A percentile compares a stretch with the other conserved stretches of the same genome.
These are phyloP conservation scores for Phymatocera aterrima DNA, from an alignment of 2,888 invertebrate species.

Conservation along the genomic window DNA sequence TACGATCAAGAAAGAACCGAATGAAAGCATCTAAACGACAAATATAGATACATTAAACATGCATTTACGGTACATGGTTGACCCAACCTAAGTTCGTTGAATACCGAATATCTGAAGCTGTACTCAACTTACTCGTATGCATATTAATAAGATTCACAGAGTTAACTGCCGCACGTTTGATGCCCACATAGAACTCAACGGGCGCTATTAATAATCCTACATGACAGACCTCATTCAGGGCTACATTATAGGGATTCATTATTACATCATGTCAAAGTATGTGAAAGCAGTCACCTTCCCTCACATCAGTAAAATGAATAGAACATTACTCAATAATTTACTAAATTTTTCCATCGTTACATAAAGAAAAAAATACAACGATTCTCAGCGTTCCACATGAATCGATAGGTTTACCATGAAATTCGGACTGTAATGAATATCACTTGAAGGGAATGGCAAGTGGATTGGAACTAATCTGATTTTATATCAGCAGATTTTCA, in stretches of 20 bases:
- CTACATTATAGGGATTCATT: not conserved
- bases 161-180: not conserved
- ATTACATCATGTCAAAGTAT: not conserved
- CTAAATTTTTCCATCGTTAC: too few species aligned
- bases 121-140: not conserved
- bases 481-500: not conserved
- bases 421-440: not conserved
- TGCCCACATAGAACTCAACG: constrained; percentile 1
- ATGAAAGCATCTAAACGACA: too few species aligned
- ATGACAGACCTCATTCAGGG: constrained; percentile 10
- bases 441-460: not conserved
- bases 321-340: not conserved
- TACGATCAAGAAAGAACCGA: too few species aligned
- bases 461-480: not conserved
- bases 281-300: not conserved
- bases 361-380: too few species aligned
- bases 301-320: not conserved
- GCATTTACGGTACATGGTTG: not conserved
- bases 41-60: too few species aligned
- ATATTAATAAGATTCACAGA: constrained; percentile 21
- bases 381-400: too few species aligned
- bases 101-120: not conserved
- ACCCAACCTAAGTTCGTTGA: not conserved
- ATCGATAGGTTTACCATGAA: not conserved
- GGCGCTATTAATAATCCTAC: constrained; percentile 7